Evolutionary conservation across 2,113 vertebrate species (phyloP), one percentile per base, ranked within the genome.

Genomic region (Cyphomyrus plagiostoma): DNA sequence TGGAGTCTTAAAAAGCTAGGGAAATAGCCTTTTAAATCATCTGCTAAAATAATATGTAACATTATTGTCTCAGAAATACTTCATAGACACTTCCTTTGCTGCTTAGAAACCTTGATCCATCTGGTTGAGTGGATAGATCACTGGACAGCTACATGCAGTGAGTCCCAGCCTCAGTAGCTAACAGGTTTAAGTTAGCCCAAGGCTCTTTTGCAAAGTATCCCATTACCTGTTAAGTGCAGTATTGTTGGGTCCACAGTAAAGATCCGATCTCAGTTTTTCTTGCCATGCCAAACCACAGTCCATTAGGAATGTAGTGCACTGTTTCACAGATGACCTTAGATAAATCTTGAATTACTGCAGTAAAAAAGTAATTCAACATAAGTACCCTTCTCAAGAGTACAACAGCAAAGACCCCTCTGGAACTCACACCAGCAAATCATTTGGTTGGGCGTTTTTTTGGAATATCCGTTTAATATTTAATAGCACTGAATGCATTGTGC

Each of bases 201-300:
- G 42, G 42, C 45, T 50, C 21, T 62, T 88, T 49, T 77, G 42
- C 4, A 23, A 82, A 26, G 58, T 62, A 35, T 86, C 84, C 48
- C 70, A 17, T 83, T 49, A 58, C 53, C 89, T 56, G 56, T 83
- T 49, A 89, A 83, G 52, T 70, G 19, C 62, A 88, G 85, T 52
- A 48, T 17, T 89, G 83, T 88, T 87, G 77, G 77, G 30, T 89
- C 45, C 30, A 86, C 86, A 83, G 46, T 35, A 50, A 56, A 80
- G 58, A 19, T 46, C 77, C 21, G 26, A 50, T 90, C 35, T 88
- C 90, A 83, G 70, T 23, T 74, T 88, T 30, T 15, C 82, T 62
- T 58, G 82, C 26, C 45, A 53, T 19, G 62, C 89, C 89, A 92
- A 92, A 91, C 88, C 62, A 86, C 86, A 84, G 35, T 23, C 50